phyloP scores from a whole-genome alignment of 2,888 invertebrate genomes.

The Pseudanteris insignis region DNA sequence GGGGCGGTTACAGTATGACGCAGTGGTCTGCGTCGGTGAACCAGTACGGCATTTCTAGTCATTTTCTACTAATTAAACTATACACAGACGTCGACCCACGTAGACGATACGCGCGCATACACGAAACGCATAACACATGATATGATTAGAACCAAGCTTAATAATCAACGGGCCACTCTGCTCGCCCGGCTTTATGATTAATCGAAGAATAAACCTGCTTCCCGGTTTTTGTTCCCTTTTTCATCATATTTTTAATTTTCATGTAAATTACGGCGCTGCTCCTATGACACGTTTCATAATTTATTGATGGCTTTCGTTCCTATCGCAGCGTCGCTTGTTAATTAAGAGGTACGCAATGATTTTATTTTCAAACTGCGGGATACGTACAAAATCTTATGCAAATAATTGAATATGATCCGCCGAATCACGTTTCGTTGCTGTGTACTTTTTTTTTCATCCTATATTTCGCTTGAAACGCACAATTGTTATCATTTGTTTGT shows the following conservation, averaged over 20 bases:
- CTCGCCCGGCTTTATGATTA: constrained; percentile 30
- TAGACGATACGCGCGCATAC: constrained; percentile 30
- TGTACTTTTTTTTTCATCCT: no score
- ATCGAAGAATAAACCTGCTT: constrained; percentile 24
- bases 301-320: constrained; percentile 21
- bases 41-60: no score
- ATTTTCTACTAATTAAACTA: no score
- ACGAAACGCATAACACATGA: constrained; percentile 36
- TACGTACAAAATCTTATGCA: no score
- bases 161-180: constrained; percentile 31
- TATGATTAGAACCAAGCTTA: constrained; percentile 34
- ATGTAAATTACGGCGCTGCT: constrained; percentile 17
- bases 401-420: no score
- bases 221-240: constrained; percentile 1
- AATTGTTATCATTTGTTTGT: no score
- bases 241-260: constrained; percentile 11
- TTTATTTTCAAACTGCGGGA: no score
- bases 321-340: constrained; percentile 2
- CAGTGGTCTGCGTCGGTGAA: no score
- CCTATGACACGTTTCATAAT: constrained; percentile 11
- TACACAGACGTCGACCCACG: no score
- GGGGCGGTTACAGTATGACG: no score
- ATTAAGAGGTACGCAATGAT: constrained; percentile 4
- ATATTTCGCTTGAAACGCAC: no score
- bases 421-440: no score